A percentile compares a stretch with the other conserved stretches of the same genome.
phyloP scores from a whole-genome alignment of 2,113 vertebrate species.

The Reinhardtius hippoglossoides region DNA sequence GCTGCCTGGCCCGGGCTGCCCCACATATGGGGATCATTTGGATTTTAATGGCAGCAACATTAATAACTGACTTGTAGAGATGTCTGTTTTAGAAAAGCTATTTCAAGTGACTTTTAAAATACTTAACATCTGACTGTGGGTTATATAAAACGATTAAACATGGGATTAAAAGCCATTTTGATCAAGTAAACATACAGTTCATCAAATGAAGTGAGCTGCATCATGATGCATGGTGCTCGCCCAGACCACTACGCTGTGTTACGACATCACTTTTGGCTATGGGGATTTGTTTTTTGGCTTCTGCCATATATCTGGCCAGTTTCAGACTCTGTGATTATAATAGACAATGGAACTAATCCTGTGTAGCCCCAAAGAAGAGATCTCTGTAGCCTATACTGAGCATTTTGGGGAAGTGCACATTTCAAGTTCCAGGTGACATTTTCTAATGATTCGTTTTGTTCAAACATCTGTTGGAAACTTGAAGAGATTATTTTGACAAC shows the following conservation, averaged over 20 bases:
- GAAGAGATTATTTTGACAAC: too few relatives aligned
- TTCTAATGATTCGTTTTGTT: too few relatives aligned
- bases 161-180: neutral
- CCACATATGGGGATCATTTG: too few relatives aligned
- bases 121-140: neutral
- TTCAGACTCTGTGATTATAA: neutral
- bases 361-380: neutral
- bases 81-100: neutral
- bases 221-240: neutral
- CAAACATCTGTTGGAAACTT: too few relatives aligned
- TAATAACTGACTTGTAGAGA: neutral
- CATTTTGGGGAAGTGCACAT: too few relatives aligned
- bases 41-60: neutral
- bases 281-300: neutral
- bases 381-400: too few relatives aligned
- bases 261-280: neutral
- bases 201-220: neutral
- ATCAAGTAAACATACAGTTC: neutral
- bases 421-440: too few relatives aligned
- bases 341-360: neutral
- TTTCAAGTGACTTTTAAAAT: neutral
- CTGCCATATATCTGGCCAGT: neutral
- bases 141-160: neutral
- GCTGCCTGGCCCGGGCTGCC: too few relatives aligned
- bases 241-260: neutral